Percentiles rank a stretch among this genome's conserved stretches.
Conservation (phyloP, 2,113 vertebrate genomes). For the Etia nguti region DNA sequence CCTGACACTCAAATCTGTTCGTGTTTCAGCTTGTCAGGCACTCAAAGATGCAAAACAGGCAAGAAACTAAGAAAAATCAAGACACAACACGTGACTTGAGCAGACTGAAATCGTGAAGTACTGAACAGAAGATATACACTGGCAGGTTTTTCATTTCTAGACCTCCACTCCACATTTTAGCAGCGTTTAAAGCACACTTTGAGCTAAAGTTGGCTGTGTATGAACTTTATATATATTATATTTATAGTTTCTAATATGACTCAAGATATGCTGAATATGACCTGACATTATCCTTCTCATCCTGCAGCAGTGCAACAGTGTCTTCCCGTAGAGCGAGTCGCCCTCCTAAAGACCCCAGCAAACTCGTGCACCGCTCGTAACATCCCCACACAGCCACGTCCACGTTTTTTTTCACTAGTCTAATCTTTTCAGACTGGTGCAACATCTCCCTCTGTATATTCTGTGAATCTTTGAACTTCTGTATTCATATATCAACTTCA, state of each 20-base stretch:
- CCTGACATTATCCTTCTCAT: not conserved
- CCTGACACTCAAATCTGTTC: not conserved
- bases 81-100: not conserved
- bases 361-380: not conserved
- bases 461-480: not conserved
- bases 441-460: not conserved
- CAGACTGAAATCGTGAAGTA: not conserved
- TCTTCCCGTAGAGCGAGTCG: not conserved
- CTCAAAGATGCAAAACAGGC: not conserved
- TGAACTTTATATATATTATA: not conserved
- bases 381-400: not conserved
- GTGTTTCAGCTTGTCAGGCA: not conserved
- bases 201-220: not conserved
- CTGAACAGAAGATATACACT: not conserved
- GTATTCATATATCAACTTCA: not conserved
- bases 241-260: not conserved
- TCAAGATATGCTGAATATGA: not conserved
- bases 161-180: not conserved
- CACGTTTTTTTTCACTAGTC: not conserved
- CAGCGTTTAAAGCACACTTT: not conserved
- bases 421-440: not conserved
- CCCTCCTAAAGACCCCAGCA: not conserved
- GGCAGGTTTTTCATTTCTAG: not conserved
- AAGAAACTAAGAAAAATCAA: not conserved
- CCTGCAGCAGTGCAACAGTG: not conserved